A percentile compares a stretch with the other conserved stretches of the same genome.
Conservation (phyloP, 2,797 vertebrate genomes). For the Manis pentadactyla region DNA sequence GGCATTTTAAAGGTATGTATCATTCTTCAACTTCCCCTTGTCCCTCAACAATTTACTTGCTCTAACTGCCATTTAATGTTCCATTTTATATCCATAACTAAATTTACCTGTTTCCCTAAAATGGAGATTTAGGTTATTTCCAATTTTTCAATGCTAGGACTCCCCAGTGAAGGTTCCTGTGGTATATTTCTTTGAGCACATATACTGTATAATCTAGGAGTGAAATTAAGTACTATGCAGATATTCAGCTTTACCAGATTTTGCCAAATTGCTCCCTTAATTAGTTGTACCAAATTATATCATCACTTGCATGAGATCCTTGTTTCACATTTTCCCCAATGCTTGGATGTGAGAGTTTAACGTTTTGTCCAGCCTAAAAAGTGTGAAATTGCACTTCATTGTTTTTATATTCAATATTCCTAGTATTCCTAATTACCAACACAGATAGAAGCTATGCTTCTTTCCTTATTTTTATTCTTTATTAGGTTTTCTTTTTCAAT, state of each 20-base stretch:
- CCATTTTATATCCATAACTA: background rate
- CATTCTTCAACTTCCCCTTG: background rate
- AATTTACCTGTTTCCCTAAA: background rate
- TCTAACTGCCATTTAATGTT: slow-evolving; percentile 20
- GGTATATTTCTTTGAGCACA: background rate
- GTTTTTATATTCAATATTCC: background rate
- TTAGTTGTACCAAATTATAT: background rate
- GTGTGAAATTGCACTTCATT: background rate
- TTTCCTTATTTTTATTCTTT: background rate
- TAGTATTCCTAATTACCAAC: background rate
- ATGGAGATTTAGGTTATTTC: background rate
- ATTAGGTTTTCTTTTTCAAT: slow-evolving; percentile 23
- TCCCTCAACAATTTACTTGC: background rate
- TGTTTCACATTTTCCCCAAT: background rate
- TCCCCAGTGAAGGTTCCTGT: background rate
- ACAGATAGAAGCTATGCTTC: background rate
- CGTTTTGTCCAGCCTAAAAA: background rate
- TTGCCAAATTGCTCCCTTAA: background rate
- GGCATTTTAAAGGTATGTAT: background rate
- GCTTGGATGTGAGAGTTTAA: background rate
- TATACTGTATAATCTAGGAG: background rate
- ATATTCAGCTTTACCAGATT: background rate
- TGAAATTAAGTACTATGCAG: background rate
- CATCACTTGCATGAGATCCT: background rate
- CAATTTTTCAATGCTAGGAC: background rate